Percentiles rank a stretch among this genome's conserved stretches.
Evolutionary conservation across 2,797 vertebrate species (phyloP).

Genomic region (Rhinichthys osculus): DNA sequence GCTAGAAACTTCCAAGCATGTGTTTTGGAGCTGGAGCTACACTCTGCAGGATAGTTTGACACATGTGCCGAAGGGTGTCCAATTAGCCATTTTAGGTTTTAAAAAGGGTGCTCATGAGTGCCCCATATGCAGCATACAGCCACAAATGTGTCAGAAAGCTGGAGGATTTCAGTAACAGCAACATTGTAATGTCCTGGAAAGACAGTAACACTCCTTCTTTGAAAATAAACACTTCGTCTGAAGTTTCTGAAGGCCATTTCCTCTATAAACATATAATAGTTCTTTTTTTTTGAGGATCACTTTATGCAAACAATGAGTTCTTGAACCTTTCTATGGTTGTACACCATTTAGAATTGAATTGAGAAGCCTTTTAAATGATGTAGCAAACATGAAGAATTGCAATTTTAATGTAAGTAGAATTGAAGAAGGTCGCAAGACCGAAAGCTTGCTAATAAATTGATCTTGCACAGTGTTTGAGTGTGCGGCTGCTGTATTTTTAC

Average conservation of each 20-base stretch:
- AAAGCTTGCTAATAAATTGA: no score
- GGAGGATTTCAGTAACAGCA: constrained; percentile 11
- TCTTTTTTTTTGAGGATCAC: constrained; percentile 29
- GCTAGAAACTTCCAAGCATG: background rate
- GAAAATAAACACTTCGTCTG: constrained; percentile 53
- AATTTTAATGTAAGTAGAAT: background rate
- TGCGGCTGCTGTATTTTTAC: no score
- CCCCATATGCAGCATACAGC: background rate
- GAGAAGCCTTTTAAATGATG: background rate
- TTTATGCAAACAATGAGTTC: constrained; percentile 47
- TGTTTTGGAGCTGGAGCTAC: background rate
- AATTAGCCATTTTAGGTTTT: background rate
- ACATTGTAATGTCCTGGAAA: constrained; percentile 24
- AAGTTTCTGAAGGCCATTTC: constrained; percentile 46
- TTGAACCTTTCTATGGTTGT: constrained; percentile 4
- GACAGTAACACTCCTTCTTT: constrained; percentile 24
- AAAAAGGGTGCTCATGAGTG: background rate
- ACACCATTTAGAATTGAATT: background rate
- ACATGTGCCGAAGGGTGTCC: background rate
- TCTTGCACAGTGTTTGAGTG: no score
- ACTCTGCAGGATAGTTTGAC: background rate
- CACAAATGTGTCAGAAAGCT: background rate
- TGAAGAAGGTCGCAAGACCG: background rate
- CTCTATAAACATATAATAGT: constrained; percentile 42
- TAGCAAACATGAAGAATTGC: background rate